Percentiles rank a stretch among this genome's conserved stretches.
These are phyloP conservation scores for Danio rerio DNA, from an alignment of 2,113 vertebrate species.

Conservation along the genomic window GRCz12tu NC_133192.1:9105001-9105500, in stretches of 20 bases:
- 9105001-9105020: too few relatives aligned
- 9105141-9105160: not conserved
- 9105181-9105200: conserved; percentile 89
- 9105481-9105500: too few relatives aligned
- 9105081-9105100: too few relatives aligned
- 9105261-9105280: conserved; percentile 98
- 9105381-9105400: not conserved
- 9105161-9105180: conserved; percentile 81
- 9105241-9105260: conserved; percentile 98
- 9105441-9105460: too few relatives aligned
- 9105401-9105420: too few relatives aligned
- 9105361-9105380: not conserved
- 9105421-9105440: too few relatives aligned
- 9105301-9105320: conserved; percentile 93
- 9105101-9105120: not conserved
- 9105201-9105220: conserved; percentile 94
- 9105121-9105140: not conserved
- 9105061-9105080: too few relatives aligned
- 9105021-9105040: too few relatives aligned
- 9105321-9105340: conserved; percentile 12
- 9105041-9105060: too few relatives aligned
- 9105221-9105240: conserved; percentile 95
- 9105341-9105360: not conserved
- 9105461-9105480: too few relatives aligned
- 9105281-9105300: conserved; percentile 97